Evolutionary conservation across 2,888 invertebrate genomes (phyloP).

Genomic region (Dorcus parallelipipedus): DNA sequence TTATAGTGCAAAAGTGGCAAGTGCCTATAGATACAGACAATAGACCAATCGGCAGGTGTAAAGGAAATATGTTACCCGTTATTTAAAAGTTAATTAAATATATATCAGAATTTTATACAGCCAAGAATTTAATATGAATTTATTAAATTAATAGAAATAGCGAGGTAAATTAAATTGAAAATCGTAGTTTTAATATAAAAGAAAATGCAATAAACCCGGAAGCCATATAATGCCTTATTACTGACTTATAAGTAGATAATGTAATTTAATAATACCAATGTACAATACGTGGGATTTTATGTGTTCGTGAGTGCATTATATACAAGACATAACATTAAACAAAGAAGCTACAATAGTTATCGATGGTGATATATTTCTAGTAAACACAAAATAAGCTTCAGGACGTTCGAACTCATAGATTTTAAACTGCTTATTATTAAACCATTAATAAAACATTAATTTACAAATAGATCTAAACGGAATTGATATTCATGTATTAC

Average conservation of each 20-base stretch:
- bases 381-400: too few relatives aligned
- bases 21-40: conserved; percentile 28
- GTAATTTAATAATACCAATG: too few relatives aligned
- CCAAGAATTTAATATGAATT: conserved; percentile 10
- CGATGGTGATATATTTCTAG: too few relatives aligned
- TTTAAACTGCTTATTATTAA: too few relatives aligned
- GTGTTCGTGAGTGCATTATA: too few relatives aligned
- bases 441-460: too few relatives aligned
- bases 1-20: conserved; percentile 31
- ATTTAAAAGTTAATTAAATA: conserved; percentile 21
- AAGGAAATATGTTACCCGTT: conserved; percentile 23
- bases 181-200: background rate
- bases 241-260: background rate
- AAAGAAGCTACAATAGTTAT: too few relatives aligned
- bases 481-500: conserved; percentile 20
- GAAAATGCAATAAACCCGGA: background rate
- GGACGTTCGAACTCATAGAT: too few relatives aligned
- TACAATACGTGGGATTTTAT: too few relatives aligned
- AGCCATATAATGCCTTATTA: too few relatives aligned
- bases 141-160: background rate
- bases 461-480: background rate
- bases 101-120: too few relatives aligned
- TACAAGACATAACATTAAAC: too few relatives aligned
- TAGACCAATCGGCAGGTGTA: conserved; percentile 27
- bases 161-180: background rate